Conservation (phyloP, 2,797 vertebrate species). For the Sebastes iracundus region DNA sequence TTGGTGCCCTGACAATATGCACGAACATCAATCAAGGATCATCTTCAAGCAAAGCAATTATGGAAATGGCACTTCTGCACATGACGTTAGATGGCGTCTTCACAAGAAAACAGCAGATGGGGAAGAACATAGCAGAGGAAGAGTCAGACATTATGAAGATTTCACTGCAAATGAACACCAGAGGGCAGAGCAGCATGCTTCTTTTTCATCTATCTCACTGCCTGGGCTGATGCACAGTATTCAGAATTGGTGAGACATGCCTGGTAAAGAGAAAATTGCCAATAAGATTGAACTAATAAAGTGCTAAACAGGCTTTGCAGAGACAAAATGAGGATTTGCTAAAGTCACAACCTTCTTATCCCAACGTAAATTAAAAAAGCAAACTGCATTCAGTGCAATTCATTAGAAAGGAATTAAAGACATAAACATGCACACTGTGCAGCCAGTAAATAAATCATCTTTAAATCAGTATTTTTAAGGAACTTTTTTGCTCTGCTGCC, state of each 20-base stretch:
- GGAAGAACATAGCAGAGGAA: not conserved
- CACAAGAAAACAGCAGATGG: not conserved
- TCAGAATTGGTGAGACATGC: not conserved
- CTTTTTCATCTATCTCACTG: fast-evolving
- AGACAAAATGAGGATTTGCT: slow-evolving; percentile 18
- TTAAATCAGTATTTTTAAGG: not conserved
- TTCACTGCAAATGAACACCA: slow-evolving; percentile 24
- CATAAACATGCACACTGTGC: not conserved
- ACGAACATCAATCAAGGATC: slow-evolving; percentile 39
- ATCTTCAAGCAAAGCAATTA: not conserved
- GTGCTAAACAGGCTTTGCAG: not conserved
- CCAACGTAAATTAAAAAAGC: slow-evolving; percentile 5
- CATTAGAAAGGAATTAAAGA: slow-evolving; percentile 1
- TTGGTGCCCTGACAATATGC: slow-evolving; percentile 18
- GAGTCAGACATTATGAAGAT: not conserved
- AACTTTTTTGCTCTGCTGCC: not conserved
- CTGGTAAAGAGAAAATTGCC: not conserved
- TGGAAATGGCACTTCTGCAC: not conserved
- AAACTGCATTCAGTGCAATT: not conserved
- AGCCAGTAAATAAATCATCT: not conserved
- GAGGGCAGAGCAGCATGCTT: slow-evolving; percentile 54
- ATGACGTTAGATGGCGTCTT: not conserved
- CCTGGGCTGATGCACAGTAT: not conserved
- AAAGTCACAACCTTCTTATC: slow-evolving; percentile 6
- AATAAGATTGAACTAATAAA: slow-evolving; percentile 20